Base-by-base conservation (phyloP, 2,797 vertebrate species). In the Myotis findleyi region DNA sequence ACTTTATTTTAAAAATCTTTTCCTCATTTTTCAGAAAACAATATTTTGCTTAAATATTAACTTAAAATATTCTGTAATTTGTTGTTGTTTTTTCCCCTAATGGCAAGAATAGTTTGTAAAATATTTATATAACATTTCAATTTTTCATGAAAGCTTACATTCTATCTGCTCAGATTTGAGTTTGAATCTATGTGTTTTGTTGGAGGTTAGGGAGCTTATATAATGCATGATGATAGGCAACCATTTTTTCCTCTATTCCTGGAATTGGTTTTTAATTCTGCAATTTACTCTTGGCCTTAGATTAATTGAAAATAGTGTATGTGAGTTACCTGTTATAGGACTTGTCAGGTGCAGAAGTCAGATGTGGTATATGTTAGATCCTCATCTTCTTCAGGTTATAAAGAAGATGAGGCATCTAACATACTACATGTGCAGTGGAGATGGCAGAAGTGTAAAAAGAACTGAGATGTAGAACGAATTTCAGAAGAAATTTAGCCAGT, bases 41-140 rank as follows among this genome's bases (percentile, higher is more conserved):
- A 1, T 68, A 11, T 95, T 95, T 89, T 87, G 23, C 6, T 84
- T 91, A 89, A 86, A 82, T 86, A 73, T 81, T 90, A 92, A 85
- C 25, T 91, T 92, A 68, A 0, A 93, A 5, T 62, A 57, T 36
- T 80, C 7, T 2, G 30, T 71, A 73, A 73, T 83, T 41, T 92
- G 1, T 51, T 81, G 55, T 7, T 0, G 23, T 75, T 82, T 33
- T 89, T 80, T 68, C 6, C 4, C 21, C 20, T 84, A 9, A 85
- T 88, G 73, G 44, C 49, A 79, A 77, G 1, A 6, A 51, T 87
- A 81, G 11, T 76, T 96, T 62, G 2, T 89, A 44, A 92, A 90
- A 72, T 92, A 81, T 27, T 92, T 89, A 44, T 1, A 25, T 51
- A 91, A 13, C 12, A 66, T 77, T 86, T 94, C 3, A 59, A 0